Evolutionary conservation across 2,797 vertebrate species (phyloP).

Genomic region (Myoxocephalus aenaeus): DNA sequence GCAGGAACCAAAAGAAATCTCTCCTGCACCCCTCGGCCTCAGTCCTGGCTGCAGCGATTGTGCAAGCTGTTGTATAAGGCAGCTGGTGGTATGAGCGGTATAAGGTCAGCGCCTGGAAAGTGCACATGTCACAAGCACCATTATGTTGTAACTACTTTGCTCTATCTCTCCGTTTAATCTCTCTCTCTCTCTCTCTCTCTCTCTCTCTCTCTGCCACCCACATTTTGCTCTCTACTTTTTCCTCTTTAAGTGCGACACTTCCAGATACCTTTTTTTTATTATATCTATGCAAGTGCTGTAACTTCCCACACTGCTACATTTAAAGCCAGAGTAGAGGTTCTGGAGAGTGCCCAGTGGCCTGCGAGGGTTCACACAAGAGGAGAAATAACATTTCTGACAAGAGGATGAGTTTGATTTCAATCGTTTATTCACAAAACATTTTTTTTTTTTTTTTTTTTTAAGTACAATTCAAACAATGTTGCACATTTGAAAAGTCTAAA

Average conservation of each 20-base stretch:
- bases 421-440: conserved; percentile 79
- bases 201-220: conserved; percentile 39
- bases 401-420: conserved; percentile 61
- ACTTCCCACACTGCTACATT: conserved; percentile 28
- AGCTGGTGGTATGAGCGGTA: conserved; percentile 81
- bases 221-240: conserved; percentile 27
- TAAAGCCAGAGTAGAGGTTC: no score
- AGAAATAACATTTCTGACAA: conserved; percentile 62
- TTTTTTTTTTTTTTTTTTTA: conserved; percentile 25
- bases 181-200: not conserved
- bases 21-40: conserved; percentile 29
- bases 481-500: conserved; percentile 63
- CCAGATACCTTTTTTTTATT: conserved; percentile 41
- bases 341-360: not conserved
- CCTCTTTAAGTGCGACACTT: conserved; percentile 48
- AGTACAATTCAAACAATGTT: conserved; percentile 65
- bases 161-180: conserved; percentile 13
- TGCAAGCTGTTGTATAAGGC: conserved; percentile 84
- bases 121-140: conserved; percentile 63
- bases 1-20: conserved; percentile 62
- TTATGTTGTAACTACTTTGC: conserved; percentile 37
- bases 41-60: conserved; percentile 72
- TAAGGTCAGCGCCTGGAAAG: conserved; percentile 78
- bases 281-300: conserved; percentile 20
- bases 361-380: conserved; percentile 14